Percentiles rank a stretch among this genome's conserved stretches.
These are phyloP conservation scores for Ypsolopha scabrella DNA, from an alignment of 2,888 invertebrate species.

Conservation along the genomic window DNA sequence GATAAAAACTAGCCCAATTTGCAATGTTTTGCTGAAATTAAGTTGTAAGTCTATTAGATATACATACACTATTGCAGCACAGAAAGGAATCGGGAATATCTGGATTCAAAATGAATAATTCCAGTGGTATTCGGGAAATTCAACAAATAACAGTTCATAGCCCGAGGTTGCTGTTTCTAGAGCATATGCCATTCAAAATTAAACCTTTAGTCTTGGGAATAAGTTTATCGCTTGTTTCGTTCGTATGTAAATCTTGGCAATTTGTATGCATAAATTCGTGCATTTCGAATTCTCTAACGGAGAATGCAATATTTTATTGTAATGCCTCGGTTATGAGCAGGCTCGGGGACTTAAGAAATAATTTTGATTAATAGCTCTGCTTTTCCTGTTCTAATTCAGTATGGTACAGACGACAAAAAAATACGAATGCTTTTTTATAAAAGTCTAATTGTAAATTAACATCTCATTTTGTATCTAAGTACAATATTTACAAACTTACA, in stretches of 20 bases:
- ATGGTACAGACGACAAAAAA: not conserved
- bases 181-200: not conserved
- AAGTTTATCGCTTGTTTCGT: not conserved
- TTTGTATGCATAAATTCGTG: not conserved
- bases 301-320: not conserved
- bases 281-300: not conserved
- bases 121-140: conserved; percentile 10
- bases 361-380: not conserved
- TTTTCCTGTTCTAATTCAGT: not conserved
- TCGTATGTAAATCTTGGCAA: not conserved
- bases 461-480: conserved; percentile 57
- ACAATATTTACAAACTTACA: conserved; percentile 66
- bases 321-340: not conserved
- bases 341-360: not conserved
- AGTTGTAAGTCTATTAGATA: no score
- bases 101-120: conserved; percentile 5
- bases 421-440: conserved; percentile 24
- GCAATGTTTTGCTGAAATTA: no score
- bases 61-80: not conserved
- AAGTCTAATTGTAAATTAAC: conserved; percentile 63
- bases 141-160: conserved; percentile 14
- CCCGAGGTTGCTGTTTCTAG: not conserved
- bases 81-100: not conserved
- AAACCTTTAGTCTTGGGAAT: not conserved
- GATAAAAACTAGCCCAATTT: no score